Base-by-base conservation (phyloP, 1,140 invertebrate species). In the Drosophila pandora region DNA sequence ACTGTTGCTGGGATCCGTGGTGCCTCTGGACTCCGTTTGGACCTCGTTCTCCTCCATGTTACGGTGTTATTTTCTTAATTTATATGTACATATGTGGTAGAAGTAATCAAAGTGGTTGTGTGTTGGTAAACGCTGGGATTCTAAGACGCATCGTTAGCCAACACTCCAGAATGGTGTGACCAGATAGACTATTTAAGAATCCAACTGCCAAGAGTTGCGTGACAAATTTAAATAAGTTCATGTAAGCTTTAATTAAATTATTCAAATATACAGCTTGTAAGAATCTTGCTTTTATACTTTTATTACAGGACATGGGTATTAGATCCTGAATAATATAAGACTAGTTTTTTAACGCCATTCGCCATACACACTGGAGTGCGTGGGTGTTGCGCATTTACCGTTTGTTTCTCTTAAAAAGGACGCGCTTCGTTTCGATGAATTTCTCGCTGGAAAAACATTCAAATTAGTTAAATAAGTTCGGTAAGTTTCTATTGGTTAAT, bases 11-110 rank as follows among this genome's bases (percentile, higher is more conserved):
- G 64, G 22, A n/a, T 68, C 50, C 10, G 58, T 1, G 23, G 69
- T 7, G 17, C 52, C 43, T 23, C 34, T 63, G 12, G 45, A n/a
- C 21, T 64, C 71, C 4, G 59, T 10, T 2, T 34, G 59, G 32
- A 60, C 65, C 47, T 74, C 71, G 39, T 58, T 74, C 49, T 74
- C 71, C 41, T 74, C 71, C 71, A 74, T 74, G 56, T 74, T 57
- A 34, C 34, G 55, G 34, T 37, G 34, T 37, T 57, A 62, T 57
- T 62, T 62, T 57, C 23, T 58, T 65, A 63, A 30, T 68, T 68
- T 67, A 45, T 65, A 49, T 62, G 39, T 63, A 62, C 59, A 62
- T 62, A 41, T 62, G 50, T 62, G 12, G 34, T 55, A 41, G 39
- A 12, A 55, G 28, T 41, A 50, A 37, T 49, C 60, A 65, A 59